These are phyloP conservation scores for Etheostoma perlongum DNA, from an alignment of 2,797 vertebrate genomes.

Conservation along the genomic window DNA sequence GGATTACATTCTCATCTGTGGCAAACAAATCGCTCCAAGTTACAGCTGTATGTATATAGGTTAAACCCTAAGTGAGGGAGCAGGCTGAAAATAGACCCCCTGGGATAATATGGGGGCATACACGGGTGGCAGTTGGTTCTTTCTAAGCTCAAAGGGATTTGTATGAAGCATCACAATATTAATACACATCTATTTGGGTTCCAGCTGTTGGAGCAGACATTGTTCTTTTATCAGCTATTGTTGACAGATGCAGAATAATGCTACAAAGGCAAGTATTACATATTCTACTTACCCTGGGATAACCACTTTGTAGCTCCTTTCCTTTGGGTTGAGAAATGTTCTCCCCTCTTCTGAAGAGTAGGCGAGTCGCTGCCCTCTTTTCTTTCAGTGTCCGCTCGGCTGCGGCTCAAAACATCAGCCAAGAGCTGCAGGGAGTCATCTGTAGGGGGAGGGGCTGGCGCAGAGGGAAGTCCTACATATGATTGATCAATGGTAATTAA, in stretches of 20 bases:
- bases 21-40: constrained; percentile 64
- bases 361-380: constrained; percentile 68
- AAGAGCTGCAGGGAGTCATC: constrained; percentile 77
- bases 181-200: constrained; percentile 44
- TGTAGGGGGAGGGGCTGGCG: constrained; percentile 87
- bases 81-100: constrained; percentile 56
- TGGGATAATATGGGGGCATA: constrained; percentile 35
- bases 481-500: constrained; percentile 54
- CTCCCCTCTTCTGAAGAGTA: constrained; percentile 62
- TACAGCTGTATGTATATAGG: constrained; percentile 68
- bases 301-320: constrained; percentile 70
- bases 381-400: constrained; percentile 77
- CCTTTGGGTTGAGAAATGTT: constrained; percentile 65
- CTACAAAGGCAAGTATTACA: not conserved
- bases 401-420: constrained; percentile 78
- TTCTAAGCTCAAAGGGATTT: constrained; percentile 66
- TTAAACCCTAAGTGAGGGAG: constrained; percentile 61
- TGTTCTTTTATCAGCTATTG: constrained; percentile 33
- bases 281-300: constrained; percentile 63
- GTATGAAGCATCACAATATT: constrained; percentile 45
- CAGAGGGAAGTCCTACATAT: constrained; percentile 89
- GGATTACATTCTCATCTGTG: constrained; percentile 87
- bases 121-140: constrained; percentile 38
- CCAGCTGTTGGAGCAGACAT: constrained; percentile 49
- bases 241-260: constrained; percentile 2